These are phyloP conservation scores for Sebastes elongatus DNA, from an alignment of 2,797 vertebrate species.

Conservation along the genomic window DNA sequence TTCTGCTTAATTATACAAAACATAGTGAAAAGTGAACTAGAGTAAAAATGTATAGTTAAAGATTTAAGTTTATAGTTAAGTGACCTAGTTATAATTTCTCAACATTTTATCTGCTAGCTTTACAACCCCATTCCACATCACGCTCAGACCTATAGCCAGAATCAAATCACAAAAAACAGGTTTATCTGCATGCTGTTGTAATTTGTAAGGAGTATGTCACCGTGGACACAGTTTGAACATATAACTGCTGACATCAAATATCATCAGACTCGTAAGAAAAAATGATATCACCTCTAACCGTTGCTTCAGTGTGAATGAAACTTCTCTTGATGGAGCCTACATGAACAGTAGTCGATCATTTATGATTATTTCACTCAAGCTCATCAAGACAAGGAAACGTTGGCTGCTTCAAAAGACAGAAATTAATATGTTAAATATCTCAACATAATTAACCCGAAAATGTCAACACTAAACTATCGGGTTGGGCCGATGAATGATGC, in stretches of 20 bases:
- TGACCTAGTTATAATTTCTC: background rate
- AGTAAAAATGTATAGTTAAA: background rate
- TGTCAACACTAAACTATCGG: background rate
- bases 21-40: background rate
- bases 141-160: background rate
- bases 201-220: background rate
- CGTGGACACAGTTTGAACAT: background rate
- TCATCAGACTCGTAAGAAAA: background rate
- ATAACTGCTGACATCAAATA: background rate
- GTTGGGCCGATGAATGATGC: background rate
- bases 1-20: background rate
- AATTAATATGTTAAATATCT: background rate
- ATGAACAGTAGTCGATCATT: background rate
- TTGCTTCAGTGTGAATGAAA: background rate
- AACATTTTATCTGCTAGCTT: background rate
- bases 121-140: background rate
- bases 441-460: background rate
- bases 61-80: background rate
- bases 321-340: background rate
- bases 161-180: background rate
- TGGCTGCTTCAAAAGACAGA: background rate
- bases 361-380: background rate
- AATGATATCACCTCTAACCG: rapidly evolving
- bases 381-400: background rate
- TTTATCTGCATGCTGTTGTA: background rate